These are phyloP conservation scores for Diacarnus erythraeanus DNA, from an alignment of 37 sponge, comb jelly and placozoan species.

Conservation along the genomic window DNA sequence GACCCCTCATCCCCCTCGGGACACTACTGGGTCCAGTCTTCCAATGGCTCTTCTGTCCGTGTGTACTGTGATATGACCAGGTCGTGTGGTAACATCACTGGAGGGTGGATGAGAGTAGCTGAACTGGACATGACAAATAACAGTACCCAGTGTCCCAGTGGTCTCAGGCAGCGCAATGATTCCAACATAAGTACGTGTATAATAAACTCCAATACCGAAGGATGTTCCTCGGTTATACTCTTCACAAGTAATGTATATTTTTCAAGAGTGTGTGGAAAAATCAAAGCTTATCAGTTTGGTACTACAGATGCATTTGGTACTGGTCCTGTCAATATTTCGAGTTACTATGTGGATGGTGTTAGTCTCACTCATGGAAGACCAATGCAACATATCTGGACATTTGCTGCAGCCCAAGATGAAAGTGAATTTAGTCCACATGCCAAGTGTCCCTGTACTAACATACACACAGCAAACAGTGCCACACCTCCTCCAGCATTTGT, in stretches of 20 bases:
- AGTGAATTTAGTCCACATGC: too few species aligned
- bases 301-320: constrained; percentile 1
- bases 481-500: too few species aligned
- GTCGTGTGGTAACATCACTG: constrained; percentile 10
- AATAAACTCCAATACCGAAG: not conserved
- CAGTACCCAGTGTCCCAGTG: constrained; percentile 11
- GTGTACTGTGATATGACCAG: constrained; percentile 31
- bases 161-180: not conserved
- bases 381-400: constrained; percentile 26
- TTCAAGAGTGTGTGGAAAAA: constrained; percentile 27
- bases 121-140: constrained; percentile 23
- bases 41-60: not conserved
- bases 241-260: not conserved
- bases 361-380: constrained; percentile 13
- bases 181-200: not conserved
- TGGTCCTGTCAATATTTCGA: not conserved
- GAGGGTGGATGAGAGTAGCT: constrained; percentile 27
- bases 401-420: constrained; percentile 14
- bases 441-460: too few species aligned
- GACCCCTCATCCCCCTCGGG: constrained; percentile 16
- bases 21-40: constrained; percentile 1
- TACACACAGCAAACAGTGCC: too few species aligned
- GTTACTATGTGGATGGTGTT: constrained; percentile 3
- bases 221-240: not conserved
- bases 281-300: constrained; percentile 27